Percentiles rank a stretch among this genome's conserved stretches.
Conservation (phyloP, 37 sponge, comb jelly and placozoan species). For the Hormiphora californensis region DNA sequence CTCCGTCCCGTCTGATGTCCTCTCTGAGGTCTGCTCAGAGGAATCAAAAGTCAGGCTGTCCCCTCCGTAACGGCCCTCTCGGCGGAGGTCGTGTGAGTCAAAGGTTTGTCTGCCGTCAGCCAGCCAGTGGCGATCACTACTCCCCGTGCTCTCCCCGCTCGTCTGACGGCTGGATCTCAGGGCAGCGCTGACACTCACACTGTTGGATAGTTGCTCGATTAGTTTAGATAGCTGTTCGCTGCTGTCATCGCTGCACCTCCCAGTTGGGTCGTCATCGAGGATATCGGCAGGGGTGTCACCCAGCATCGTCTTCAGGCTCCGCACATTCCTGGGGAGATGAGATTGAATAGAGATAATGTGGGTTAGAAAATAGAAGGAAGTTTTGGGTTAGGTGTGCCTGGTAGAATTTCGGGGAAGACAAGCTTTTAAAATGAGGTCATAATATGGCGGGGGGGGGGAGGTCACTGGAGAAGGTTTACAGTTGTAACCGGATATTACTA, state of each 20-base stretch:
- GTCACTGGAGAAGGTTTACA: too few relatives aligned
- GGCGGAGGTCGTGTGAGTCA: background rate
- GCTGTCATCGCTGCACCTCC: background rate
- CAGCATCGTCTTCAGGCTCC: background rate
- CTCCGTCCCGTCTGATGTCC: background rate
- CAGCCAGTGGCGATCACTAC: background rate
- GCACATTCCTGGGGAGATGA: background rate
- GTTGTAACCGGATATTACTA: background rate
- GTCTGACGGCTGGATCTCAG: background rate
- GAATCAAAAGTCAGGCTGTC: background rate
- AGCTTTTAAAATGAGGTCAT: too few relatives aligned
- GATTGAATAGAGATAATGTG: too few relatives aligned
- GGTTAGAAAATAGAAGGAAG: too few relatives aligned
- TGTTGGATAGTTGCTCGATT: slow-evolving; percentile 3
- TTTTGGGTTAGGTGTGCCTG: too few relatives aligned
- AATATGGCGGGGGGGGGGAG: too few relatives aligned
- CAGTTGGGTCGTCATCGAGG: background rate
- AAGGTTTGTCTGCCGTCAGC: too few relatives aligned
- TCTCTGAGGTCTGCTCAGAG: background rate
- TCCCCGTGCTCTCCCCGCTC: background rate
- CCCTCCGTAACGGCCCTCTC: background rate
- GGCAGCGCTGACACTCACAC: background rate
- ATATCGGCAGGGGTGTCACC: background rate
- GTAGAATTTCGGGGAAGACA: too few relatives aligned
- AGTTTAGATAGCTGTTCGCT: slow-evolving; percentile 3